A percentile compares a stretch with the other conserved stretches of the same genome.
phyloP scores from a whole-genome alignment of 2,888 invertebrate species.

The Prosapia bicincta region DNA sequence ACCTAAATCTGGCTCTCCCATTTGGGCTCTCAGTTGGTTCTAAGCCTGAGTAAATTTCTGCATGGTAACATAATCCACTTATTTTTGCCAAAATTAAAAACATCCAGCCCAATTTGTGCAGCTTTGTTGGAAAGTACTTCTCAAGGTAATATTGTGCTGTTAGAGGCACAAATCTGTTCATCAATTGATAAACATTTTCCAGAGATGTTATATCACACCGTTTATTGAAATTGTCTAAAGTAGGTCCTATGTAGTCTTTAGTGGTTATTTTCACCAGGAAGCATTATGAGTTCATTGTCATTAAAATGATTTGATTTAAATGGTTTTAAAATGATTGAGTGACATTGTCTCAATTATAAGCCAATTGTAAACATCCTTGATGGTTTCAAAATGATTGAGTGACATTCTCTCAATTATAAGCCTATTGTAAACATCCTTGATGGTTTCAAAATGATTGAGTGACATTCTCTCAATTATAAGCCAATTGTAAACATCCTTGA shows the following conservation, averaged over 20 bases:
- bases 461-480: no score
- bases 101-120: conserved; percentile 43
- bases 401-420: no score
- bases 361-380: no score
- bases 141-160: conserved; percentile 36
- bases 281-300: conserved; percentile 32
- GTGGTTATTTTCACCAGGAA: conserved; percentile 25
- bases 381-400: no score
- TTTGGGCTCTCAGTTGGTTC: conserved; percentile 21
- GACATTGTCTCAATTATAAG: conserved; percentile 38
- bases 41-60: conserved; percentile 33
- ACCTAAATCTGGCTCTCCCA: conserved; percentile 29
- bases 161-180: conserved; percentile 41
- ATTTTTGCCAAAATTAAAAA: conserved; percentile 29
- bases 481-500: no score
- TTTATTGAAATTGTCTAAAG: conserved; percentile 32
- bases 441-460: no score
- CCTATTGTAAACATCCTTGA: no score
- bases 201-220: conserved; percentile 34
- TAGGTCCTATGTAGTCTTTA: conserved; percentile 36
- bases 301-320: conserved; percentile 38
- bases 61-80: conserved; percentile 30
- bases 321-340: conserved; percentile 38
- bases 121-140: conserved; percentile 44
- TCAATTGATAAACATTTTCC: conserved; percentile 38